Percentiles rank a stretch among this genome's conserved stretches.
Conservation (phyloP, 1,140 invertebrate species). For the Lerema accius region DNA sequence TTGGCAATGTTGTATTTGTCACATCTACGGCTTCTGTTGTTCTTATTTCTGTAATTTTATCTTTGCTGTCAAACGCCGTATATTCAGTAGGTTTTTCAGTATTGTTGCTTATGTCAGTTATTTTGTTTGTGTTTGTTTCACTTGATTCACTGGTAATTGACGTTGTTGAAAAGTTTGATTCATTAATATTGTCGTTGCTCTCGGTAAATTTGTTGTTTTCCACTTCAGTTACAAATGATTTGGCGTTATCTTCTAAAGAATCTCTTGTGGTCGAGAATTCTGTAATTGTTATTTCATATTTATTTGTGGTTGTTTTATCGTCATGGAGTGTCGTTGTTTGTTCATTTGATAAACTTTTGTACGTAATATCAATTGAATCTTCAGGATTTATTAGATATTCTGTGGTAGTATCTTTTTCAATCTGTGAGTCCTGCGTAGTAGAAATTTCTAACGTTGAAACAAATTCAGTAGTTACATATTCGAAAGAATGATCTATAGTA, state of each 20-base stretch:
- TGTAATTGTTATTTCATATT: not conserved
- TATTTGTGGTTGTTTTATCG: not conserved
- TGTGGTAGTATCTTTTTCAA: not conserved
- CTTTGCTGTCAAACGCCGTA: not conserved
- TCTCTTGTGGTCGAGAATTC: not conserved
- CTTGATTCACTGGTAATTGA: not conserved
- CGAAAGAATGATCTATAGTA: not conserved
- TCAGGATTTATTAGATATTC: not conserved
- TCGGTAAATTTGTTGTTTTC: not conserved
- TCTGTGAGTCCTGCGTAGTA: not conserved
- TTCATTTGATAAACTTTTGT: not conserved
- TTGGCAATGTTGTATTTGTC: not conserved
- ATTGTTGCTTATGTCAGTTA: not conserved
- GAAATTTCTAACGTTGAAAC: not conserved
- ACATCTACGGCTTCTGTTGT: not conserved
- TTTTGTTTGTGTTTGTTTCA: not conserved
- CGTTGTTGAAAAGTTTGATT: not conserved
- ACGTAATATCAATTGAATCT: not conserved
- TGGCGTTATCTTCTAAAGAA: not conserved
- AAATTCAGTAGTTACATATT: not conserved
- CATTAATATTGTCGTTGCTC: not conserved
- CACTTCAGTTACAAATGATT: not conserved
- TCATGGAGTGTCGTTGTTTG: not conserved
- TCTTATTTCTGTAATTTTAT: not conserved
- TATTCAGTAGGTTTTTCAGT: not conserved